Percentiles rank a stretch among this genome's conserved stretches.
Conservation (phyloP, 2,888 invertebrate species). For the Bimastos eiseni region DNA sequence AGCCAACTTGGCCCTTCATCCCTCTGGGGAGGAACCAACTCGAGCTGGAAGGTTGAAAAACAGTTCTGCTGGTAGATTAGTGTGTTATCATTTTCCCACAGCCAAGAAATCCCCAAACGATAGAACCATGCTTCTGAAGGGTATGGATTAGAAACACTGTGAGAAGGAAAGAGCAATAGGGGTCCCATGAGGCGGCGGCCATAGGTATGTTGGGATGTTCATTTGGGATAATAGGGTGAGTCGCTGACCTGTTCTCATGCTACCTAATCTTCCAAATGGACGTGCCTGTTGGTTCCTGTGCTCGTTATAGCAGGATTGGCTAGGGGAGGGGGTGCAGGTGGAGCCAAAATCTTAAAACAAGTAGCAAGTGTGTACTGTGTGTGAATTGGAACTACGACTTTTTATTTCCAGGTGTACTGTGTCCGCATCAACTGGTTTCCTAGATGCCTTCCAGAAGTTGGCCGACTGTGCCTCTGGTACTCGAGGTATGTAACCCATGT, state of each 20-base stretch:
- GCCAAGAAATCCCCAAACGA: neutral
- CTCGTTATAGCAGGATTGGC: too few species aligned
- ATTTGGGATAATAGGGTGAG: too few species aligned
- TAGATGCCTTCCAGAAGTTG: slow-evolving; percentile 96
- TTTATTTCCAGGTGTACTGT: slow-evolving; percentile 77
- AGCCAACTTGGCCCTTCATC: neutral
- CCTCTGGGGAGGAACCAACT: neutral
- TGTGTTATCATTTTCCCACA: neutral
- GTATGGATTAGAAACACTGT: neutral
- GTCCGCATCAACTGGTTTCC: slow-evolving; percentile 69
- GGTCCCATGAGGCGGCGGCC: too few species aligned
- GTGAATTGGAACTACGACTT: slow-evolving; percentile 50
- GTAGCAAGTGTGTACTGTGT: too few species aligned
- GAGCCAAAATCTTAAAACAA: slow-evolving; percentile 33
- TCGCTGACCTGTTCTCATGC: too few species aligned
- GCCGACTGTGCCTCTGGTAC: slow-evolving; percentile 81
- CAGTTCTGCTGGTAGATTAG: neutral
- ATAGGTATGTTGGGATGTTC: too few species aligned
- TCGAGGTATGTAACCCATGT: slow-evolving; percentile 72
- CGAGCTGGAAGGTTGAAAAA: neutral
- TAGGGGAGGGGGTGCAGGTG: too few species aligned
- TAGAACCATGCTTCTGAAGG: neutral
- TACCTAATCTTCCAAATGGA: too few species aligned
- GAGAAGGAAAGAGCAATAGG: too few species aligned
- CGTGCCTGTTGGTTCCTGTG: too few species aligned